Evolutionary conservation across 2,888 invertebrate species (phyloP).

Genomic region (Hirudinaria manillensis): DNA sequence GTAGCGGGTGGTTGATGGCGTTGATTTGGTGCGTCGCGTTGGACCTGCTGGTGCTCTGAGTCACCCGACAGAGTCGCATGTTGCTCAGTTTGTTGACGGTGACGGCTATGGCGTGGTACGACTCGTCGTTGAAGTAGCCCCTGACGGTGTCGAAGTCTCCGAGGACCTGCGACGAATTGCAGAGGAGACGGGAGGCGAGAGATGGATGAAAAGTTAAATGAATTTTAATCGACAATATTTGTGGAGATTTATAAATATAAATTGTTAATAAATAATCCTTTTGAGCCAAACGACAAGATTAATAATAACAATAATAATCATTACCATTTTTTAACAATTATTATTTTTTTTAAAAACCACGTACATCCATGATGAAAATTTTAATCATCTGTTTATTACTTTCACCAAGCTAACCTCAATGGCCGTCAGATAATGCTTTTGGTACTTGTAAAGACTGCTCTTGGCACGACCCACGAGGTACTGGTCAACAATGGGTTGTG

Average conservation of each 20-base stretch:
- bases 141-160: slow-evolving; percentile 32
- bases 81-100: slow-evolving; percentile 58
- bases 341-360: no score
- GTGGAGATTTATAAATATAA: no score
- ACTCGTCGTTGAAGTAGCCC: slow-evolving; percentile 74
- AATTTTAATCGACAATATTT: no score
- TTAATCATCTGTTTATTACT: no score
- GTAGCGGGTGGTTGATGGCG: slow-evolving; percentile 65
- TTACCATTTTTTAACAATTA: no score
- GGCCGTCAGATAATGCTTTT: slow-evolving; percentile 24
- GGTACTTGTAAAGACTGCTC: slow-evolving; percentile 7
- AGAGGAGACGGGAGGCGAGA: no score
- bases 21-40: slow-evolving; percentile 10
- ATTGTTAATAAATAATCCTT: no score
- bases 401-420: not conserved
- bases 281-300: no score
- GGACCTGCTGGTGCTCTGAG: not conserved
- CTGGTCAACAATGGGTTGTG: not conserved
- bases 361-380: no score
- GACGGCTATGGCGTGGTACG: slow-evolving; percentile 68
- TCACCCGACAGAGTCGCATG: slow-evolving; percentile 37
- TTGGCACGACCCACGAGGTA: slow-evolving; percentile 22
- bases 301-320: no score
- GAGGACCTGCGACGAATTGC: no score
- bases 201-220: no score